A percentile compares a stretch with the other conserved stretches of the same genome.
These are phyloP conservation scores for Celastrina argiolus DNA, from an alignment of 2,888 invertebrate species.

Conservation along the genomic window DNA sequence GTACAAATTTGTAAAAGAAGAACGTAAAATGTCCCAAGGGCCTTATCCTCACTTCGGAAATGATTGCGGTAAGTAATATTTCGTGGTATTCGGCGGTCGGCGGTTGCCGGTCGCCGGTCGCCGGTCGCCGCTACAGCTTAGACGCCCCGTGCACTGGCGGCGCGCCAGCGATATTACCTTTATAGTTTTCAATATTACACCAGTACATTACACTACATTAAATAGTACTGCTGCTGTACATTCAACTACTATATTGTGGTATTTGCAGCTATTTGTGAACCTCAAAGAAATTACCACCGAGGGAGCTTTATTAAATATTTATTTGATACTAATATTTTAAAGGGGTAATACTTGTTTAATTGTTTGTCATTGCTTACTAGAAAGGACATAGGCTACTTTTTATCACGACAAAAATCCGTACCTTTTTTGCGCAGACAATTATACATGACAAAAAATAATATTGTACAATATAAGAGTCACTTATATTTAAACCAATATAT, in stretches of 20 bases:
- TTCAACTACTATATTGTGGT: background rate
- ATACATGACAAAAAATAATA: too few relatives aligned
- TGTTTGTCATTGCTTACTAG: too few relatives aligned
- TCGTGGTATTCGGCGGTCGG: background rate
- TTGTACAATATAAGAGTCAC: too few relatives aligned
- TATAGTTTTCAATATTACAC: conserved; percentile 4
- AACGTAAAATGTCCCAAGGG: background rate
- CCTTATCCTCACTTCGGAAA: background rate
- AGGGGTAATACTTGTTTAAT: too few relatives aligned
- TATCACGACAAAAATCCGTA: too few relatives aligned
- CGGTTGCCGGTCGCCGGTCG: background rate
- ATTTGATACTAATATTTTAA: too few relatives aligned
- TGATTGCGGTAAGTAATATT: background rate
- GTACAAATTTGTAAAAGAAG: too few relatives aligned
- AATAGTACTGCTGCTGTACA: too few relatives aligned
- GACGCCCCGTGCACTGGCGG: background rate
- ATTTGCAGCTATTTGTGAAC: background rate
- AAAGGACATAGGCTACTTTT: too few relatives aligned
- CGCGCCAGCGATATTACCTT: conserved; percentile 1
- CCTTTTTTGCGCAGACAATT: too few relatives aligned
- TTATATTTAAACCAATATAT: too few relatives aligned
- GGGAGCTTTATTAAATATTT: too few relatives aligned
- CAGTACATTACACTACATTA: background rate
- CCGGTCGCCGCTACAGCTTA: background rate
- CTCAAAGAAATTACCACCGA: background rate